Evolutionary conservation across 1,140 invertebrate species (phyloP).

Genomic region (Triops longicaudatus): DNA sequence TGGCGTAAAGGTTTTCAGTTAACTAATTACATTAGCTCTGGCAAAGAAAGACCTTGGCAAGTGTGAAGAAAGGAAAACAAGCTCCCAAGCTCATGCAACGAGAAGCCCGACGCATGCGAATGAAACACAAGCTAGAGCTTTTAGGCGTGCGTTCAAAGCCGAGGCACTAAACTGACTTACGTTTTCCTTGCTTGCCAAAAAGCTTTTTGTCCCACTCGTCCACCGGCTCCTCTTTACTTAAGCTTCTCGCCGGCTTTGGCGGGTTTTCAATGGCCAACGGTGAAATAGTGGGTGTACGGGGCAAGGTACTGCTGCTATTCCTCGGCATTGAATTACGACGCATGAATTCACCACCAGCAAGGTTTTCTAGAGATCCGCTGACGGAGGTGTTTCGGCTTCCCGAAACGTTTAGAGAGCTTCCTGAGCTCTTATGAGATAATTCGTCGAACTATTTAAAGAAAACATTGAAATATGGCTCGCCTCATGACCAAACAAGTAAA

Average conservation of each 20-base stretch:
- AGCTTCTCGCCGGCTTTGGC: constrained; percentile 36
- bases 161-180: background rate
- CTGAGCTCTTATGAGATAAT: constrained; percentile 76
- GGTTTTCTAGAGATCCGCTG: constrained; percentile 50
- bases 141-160: background rate
- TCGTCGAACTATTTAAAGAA: constrained; percentile 59
- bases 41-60: background rate
- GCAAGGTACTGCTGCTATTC: constrained; percentile 34
- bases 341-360: constrained; percentile 45
- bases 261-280: constrained; percentile 32
- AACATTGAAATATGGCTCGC: background rate
- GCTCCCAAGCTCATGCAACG: background rate
- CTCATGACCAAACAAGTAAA: background rate
- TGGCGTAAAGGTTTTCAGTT: constrained; percentile 1
- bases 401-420: constrained; percentile 57
- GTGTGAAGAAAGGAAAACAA: background rate
- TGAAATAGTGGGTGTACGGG: constrained; percentile 37
- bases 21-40: background rate
- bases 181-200: constrained; percentile 49
- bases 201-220: constrained; percentile 79
- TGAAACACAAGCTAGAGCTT: background rate
- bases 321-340: constrained; percentile 35
- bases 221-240: background rate
- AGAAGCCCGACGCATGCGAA: background rate
- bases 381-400: constrained; percentile 45